Percentiles rank a stretch among this genome's conserved stretches.
phyloP scores from a whole-genome alignment of 1,140 invertebrate genomes.

The Adelges cooleyi region DNA sequence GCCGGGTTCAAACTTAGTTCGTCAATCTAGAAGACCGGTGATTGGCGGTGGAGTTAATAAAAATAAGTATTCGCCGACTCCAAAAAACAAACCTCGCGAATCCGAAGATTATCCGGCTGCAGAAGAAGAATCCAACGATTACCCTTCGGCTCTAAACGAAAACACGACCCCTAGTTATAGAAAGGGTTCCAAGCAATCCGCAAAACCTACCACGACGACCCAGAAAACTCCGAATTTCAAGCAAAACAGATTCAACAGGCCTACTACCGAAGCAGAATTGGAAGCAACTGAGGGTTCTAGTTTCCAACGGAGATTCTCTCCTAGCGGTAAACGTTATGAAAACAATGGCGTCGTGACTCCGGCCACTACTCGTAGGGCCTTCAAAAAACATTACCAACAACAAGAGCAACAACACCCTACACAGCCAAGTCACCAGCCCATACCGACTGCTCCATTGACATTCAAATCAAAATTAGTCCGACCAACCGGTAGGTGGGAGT shows the following conservation, averaged over 20 bases:
- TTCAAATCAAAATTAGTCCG: conserved; percentile 65
- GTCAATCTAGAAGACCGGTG: conserved; percentile 44
- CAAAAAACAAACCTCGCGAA: conserved; percentile 27
- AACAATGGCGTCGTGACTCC: conserved; percentile 17
- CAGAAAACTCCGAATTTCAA: conserved; percentile 29
- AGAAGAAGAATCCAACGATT: conserved; percentile 15
- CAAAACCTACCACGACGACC: conserved; percentile 20
- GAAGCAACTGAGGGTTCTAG: conserved; percentile 4
- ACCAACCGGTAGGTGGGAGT: conserved; percentile 58
- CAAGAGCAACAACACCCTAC: conserved; percentile 28
- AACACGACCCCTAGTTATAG: conserved; percentile 15
- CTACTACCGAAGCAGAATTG: conserved; percentile 35
- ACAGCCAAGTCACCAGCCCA: conserved; percentile 1
- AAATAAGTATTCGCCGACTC: conserved; percentile 13
- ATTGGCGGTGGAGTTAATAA: conserved; percentile 12
- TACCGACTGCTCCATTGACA: conserved; percentile 42
- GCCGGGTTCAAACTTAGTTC: conserved; percentile 37
- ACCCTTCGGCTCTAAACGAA: neutral
- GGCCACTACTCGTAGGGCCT: neutral
- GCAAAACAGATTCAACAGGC: conserved; percentile 41
- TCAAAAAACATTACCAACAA: conserved; percentile 1
- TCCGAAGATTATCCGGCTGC: conserved; percentile 16
- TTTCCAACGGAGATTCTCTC: neutral
- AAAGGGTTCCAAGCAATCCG: conserved; percentile 3
- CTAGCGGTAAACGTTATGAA: conserved; percentile 7